Conservation (phyloP, 2,113 vertebrate species). For the Seriola quinqueradiata region DNA sequence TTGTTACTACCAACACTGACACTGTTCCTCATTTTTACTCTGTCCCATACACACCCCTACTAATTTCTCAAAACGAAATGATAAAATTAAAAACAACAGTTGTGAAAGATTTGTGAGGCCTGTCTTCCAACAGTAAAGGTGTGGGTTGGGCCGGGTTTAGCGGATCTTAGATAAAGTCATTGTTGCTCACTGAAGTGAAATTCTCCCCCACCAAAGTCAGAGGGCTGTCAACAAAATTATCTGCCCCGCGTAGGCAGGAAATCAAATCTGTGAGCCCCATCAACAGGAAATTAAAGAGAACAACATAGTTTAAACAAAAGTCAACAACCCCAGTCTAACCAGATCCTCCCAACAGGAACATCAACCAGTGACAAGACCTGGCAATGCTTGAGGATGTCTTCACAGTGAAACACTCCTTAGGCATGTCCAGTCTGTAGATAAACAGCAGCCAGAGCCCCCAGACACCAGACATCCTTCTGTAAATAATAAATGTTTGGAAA, state of each 20-base stretch:
- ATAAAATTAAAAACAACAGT: slow-evolving; percentile 33
- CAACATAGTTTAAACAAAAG: slow-evolving; percentile 70
- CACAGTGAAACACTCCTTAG: slow-evolving; percentile 31
- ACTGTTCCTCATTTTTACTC: not conserved
- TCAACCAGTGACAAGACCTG: slow-evolving; percentile 42
- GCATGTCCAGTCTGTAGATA: slow-evolving; percentile 44
- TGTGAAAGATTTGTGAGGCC: slow-evolving; percentile 11
- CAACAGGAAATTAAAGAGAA: slow-evolving; percentile 83
- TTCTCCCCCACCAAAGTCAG: slow-evolving; percentile 31
- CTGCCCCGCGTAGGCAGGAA: slow-evolving; percentile 69
- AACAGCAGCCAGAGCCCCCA: slow-evolving; percentile 45
- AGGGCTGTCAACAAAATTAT: slow-evolving; percentile 61
- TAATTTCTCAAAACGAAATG: slow-evolving; percentile 21
- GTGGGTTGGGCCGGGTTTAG: not conserved
- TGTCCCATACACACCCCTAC: not conserved
- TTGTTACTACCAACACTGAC: not conserved
- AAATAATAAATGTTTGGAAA: slow-evolving; percentile 51
- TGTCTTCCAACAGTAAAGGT: slow-evolving; percentile 1
- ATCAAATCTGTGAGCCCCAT: slow-evolving; percentile 74
- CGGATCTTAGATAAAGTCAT: slow-evolving; percentile 26
- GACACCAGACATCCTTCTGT: slow-evolving; percentile 30
- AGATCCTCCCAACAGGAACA: slow-evolving; percentile 46
- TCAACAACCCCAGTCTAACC: slow-evolving; percentile 20
- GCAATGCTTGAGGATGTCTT: slow-evolving; percentile 44
- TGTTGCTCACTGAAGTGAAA: slow-evolving; percentile 21